phyloP scores from a whole-genome alignment of 2,797 vertebrate genomes.

The Delichon dasypus region DNA sequence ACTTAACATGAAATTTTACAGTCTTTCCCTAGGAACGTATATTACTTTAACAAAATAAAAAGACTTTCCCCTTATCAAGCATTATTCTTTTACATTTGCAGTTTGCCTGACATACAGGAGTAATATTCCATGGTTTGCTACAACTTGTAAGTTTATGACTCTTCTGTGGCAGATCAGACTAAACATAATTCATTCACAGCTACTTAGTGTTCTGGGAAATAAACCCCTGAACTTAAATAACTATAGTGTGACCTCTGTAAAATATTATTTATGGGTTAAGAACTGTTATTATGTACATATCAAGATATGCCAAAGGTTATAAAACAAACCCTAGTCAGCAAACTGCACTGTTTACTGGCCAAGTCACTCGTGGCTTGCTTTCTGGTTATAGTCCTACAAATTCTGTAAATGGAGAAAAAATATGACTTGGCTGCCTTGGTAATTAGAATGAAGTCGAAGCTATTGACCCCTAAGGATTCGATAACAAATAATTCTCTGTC shows the following conservation, averaged over 20 bases:
- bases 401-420: slow-evolving; percentile 34
- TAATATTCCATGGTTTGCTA: slow-evolving; percentile 74
- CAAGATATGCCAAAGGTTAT: slow-evolving; percentile 73
- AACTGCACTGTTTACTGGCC: slow-evolving; percentile 55
- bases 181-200: slow-evolving; percentile 79
- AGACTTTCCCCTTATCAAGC: slow-evolving; percentile 71
- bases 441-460: slow-evolving; percentile 55
- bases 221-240: slow-evolving; percentile 78
- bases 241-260: slow-evolving; percentile 77
- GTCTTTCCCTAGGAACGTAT: slow-evolving; percentile 56
- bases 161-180: slow-evolving; percentile 78
- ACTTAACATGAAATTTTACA: slow-evolving; percentile 69
- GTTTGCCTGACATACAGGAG: slow-evolving; percentile 73
- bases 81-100: slow-evolving; percentile 73
- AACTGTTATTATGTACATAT: slow-evolving; percentile 74
- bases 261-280: slow-evolving; percentile 78
- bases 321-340: slow-evolving; percentile 71
- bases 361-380: slow-evolving; percentile 47
- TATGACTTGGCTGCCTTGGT: slow-evolving; percentile 41
- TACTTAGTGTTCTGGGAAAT: slow-evolving; percentile 78
- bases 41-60: slow-evolving; percentile 73
- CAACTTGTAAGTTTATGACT: slow-evolving; percentile 75
- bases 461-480: slow-evolving; percentile 23
- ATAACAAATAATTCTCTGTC: slow-evolving; percentile 39
- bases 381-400: slow-evolving; percentile 57